Evolutionary conservation across 2,797 vertebrate genomes (phyloP).

Genomic region (Scleropages formosus): DNA sequence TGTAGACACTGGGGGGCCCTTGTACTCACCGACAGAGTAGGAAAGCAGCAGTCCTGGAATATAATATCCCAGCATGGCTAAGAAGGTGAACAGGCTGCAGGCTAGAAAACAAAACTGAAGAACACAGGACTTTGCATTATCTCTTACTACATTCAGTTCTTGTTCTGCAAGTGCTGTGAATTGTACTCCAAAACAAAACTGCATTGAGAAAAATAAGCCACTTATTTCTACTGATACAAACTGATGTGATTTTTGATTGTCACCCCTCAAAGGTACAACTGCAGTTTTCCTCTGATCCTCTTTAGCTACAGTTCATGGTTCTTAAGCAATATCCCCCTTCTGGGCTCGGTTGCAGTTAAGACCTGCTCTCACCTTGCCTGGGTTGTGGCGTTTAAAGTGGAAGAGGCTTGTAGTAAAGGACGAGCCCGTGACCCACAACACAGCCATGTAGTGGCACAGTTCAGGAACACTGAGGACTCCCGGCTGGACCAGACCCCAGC

Average conservation of each 20-base stretch:
- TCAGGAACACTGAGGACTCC: conserved; percentile 90
- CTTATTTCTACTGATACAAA: neutral
- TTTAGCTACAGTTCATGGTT: neutral
- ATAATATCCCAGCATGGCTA: conserved; percentile 82
- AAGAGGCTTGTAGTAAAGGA: conserved; percentile 70
- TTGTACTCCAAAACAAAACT: neutral
- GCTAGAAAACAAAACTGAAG: conserved; percentile 87
- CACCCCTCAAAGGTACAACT: neutral
- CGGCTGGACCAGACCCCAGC: conserved; percentile 95
- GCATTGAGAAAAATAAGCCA: neutral
- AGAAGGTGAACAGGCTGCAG: conserved; percentile 79
- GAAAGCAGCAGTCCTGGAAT: conserved; percentile 87
- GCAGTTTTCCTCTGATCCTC: neutral
- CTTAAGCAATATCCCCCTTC: neutral
- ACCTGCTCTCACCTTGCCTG: conserved; percentile 82
- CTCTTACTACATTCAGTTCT: neutral
- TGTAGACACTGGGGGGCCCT: no score
- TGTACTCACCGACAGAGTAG: conserved; percentile 84
- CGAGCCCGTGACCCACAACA: conserved; percentile 80
- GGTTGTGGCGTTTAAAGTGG: conserved; percentile 83
- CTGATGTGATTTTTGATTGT: neutral
- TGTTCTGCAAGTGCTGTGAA: neutral
- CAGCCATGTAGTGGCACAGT: conserved; percentile 87
- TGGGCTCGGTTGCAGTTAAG: neutral
- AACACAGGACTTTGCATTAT: conserved; percentile 21